These are phyloP conservation scores for Gobio gobio DNA, from an alignment of 2,113 vertebrate genomes.

Conservation along the genomic window DNA sequence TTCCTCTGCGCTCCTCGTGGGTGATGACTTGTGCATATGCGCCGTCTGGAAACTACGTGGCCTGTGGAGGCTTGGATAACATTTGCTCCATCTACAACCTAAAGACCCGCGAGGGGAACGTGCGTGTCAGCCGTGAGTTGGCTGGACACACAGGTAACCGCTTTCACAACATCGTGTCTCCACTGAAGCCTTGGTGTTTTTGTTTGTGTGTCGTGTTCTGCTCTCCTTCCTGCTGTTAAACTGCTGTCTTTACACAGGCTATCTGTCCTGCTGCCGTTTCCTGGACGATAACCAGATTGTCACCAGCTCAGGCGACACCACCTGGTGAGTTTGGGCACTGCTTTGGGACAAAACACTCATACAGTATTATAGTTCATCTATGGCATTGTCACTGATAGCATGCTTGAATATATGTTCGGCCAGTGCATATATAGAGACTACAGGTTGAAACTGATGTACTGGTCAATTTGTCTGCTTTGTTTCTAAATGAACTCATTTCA, in stretches of 20 bases:
- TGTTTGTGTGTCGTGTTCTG: not conserved
- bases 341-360: not conserved
- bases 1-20: slow-evolving; percentile 98
- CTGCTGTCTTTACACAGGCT: not conserved
- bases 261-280: slow-evolving; percentile 29
- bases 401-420: not conserved
- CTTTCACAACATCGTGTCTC: not conserved
- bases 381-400: not conserved
- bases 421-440: too few relatives aligned
- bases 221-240: not conserved
- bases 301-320: slow-evolving; percentile 25
- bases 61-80: slow-evolving; percentile 97
- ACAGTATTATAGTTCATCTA: not conserved
- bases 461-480: not conserved
- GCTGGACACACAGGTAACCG: slow-evolving; percentile 93
- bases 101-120: slow-evolving; percentile 98
- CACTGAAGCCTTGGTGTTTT: not conserved
- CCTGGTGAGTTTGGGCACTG: slow-evolving; percentile 8
- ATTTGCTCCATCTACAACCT: slow-evolving; percentile 99
- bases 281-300: slow-evolving; percentile 21
- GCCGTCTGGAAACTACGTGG: slow-evolving; percentile 97
- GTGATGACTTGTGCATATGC: slow-evolving; percentile 99
- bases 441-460: too few relatives aligned
- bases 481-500: too few relatives aligned
- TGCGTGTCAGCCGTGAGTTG: slow-evolving; percentile 96